Conservation (phyloP, 2,888 invertebrate species). For the Lobophora halterata region DNA sequence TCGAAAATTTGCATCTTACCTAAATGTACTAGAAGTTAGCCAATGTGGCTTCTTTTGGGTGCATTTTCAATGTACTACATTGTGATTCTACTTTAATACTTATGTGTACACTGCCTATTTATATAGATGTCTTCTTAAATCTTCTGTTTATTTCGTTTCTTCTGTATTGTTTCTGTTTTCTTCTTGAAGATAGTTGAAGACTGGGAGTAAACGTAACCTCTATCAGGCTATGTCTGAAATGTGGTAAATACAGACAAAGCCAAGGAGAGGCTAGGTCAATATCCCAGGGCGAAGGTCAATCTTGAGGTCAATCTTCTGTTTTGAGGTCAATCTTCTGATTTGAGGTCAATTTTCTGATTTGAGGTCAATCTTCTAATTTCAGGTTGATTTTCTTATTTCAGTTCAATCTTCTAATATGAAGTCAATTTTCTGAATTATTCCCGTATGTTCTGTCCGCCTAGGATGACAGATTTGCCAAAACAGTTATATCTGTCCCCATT, state of each 20-base stretch:
- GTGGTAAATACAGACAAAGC: slow-evolving; percentile 76
- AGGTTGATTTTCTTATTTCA: background rate
- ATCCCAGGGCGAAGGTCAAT: slow-evolving; percentile 39
- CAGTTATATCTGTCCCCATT: too few relatives aligned
- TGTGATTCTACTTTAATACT: too few relatives aligned
- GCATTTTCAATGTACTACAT: too few relatives aligned
- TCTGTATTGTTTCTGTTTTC: slow-evolving; percentile 20
- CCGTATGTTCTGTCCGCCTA: too few relatives aligned
- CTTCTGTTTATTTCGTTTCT: slow-evolving; percentile 1
- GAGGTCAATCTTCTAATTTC: background rate
- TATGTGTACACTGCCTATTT: too few relatives aligned
- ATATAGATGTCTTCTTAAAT: background rate
- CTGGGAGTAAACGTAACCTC: slow-evolving; percentile 79
- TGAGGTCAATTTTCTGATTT: slow-evolving; percentile 1
- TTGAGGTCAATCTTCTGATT: slow-evolving; percentile 1
- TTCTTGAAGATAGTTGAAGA: background rate
- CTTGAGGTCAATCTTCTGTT: slow-evolving; percentile 1
- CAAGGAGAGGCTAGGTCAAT: slow-evolving; percentile 81
- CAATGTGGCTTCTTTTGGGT: too few relatives aligned
- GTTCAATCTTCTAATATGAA: background rate
- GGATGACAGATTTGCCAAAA: too few relatives aligned
- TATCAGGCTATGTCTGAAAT: slow-evolving; percentile 81
- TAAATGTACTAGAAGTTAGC: too few relatives aligned
- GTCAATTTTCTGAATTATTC: too few relatives aligned
- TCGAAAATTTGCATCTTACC: too few relatives aligned